A percentile compares a stretch with the other conserved stretches of the same genome.
These are phyloP conservation scores for Phaethon lepturus DNA, from an alignment of 2,113 vertebrate species.

Conservation along the genomic window DNA sequence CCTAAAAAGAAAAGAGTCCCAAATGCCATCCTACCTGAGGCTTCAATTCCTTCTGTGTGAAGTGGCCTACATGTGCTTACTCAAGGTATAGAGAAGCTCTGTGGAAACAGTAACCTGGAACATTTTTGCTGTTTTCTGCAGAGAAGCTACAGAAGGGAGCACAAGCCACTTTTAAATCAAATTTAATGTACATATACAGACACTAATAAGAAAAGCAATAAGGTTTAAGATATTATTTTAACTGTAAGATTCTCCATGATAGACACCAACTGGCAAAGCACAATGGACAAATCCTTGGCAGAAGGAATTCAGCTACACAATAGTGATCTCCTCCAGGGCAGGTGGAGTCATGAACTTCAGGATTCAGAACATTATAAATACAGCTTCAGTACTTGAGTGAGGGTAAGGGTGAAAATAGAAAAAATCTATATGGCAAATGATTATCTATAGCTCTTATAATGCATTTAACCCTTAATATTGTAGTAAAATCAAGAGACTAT, in stretches of 20 bases:
- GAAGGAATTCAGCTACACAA: neutral
- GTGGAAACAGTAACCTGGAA: neutral
- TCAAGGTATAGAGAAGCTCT: neutral
- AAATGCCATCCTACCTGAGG: neutral
- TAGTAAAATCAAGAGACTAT: neutral
- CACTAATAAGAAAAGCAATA: neutral
- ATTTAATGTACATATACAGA: neutral
- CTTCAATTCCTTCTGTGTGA: conserved; percentile 29
- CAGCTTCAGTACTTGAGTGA: neutral
- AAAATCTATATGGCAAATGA: neutral
- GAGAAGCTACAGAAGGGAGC: neutral
- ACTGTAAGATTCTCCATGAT: neutral
- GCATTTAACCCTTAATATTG: neutral
- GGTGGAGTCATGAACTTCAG: neutral
- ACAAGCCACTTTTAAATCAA: neutral
- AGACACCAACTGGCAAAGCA: neutral
- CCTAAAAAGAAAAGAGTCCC: neutral
- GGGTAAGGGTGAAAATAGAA: neutral
- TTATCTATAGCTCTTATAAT: neutral
- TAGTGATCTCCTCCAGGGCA: neutral
- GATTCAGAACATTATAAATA: neutral
- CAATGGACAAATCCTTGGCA: neutral
- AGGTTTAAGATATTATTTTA: neutral
- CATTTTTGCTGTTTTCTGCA: neutral
- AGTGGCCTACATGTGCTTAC: neutral